phyloP scores from a whole-genome alignment of 35 echinoderm and acorn worm genomes.

The Ophioderma brevispina region DNA sequence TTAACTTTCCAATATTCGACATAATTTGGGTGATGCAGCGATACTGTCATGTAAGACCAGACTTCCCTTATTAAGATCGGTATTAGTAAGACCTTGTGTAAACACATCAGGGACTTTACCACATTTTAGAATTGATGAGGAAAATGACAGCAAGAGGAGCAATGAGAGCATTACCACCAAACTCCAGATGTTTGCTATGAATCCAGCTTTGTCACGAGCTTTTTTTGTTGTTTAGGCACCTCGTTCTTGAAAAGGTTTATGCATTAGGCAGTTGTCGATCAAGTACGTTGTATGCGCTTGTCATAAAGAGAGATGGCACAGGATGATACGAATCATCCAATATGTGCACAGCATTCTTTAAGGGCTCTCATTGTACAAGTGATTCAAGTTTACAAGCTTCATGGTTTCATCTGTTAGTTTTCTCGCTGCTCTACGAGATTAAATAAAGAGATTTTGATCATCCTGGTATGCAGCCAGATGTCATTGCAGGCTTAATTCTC shows the following conservation, averaged over 20 bases:
- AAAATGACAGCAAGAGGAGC: neutral
- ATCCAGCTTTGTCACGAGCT: neutral
- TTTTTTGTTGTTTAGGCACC: neutral
- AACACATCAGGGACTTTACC: neutral
- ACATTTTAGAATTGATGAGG: neutral
- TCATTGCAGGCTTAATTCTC: neutral
- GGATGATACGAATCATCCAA: too few species aligned
- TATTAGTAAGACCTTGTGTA: neutral
- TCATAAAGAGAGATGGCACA: too few species aligned
- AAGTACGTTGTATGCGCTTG: too few species aligned
- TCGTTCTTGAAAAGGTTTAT: too few species aligned
- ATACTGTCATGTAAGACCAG: neutral
- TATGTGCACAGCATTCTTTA: too few species aligned
- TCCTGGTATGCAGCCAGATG: neutral
- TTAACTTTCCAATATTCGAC: neutral
- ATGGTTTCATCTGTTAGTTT: too few species aligned
- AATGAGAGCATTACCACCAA: neutral
- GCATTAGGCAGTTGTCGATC: too few species aligned
- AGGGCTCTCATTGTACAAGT: too few species aligned
- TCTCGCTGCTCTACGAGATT: too few species aligned
- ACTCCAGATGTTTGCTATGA: neutral
- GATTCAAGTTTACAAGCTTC: too few species aligned
- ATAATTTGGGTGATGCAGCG: neutral
- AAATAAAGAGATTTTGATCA: neutral
- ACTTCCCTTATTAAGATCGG: neutral